phyloP scores from a whole-genome alignment of 2,888 invertebrate species.

The Alentia gelatinosa region DNA sequence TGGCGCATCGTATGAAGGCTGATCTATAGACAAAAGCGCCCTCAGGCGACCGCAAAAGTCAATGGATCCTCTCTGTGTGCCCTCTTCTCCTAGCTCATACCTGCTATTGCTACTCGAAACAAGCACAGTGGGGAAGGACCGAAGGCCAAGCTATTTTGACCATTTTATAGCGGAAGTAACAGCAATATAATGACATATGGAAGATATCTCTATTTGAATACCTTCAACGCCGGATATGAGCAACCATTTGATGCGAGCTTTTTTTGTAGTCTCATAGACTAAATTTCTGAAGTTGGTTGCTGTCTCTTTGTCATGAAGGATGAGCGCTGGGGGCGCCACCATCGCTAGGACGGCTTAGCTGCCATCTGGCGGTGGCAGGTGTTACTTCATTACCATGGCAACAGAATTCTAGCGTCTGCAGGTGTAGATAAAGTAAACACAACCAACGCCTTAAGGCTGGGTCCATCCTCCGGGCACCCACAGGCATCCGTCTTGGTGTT shows the following conservation, averaged over 20 bases:
- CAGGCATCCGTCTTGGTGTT: neutral
- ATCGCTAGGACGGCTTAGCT: neutral
- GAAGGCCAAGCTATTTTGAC: no score
- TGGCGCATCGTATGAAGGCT: neutral
- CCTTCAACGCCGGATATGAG: no score
- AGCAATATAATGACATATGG: no score
- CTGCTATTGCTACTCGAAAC: no score
- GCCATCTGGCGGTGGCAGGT: neutral
- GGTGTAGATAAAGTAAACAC: conserved; percentile 20
- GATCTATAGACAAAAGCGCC: neutral
- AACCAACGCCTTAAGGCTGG: neutral
- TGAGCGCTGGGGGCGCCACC: neutral
- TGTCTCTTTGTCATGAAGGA: no score
- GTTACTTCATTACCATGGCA: conserved; percentile 28
- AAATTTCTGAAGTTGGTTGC: no score
- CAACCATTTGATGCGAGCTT: no score
- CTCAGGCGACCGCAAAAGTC: neutral
- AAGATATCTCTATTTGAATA: no score
- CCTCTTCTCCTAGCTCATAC: neutral
- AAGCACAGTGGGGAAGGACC: no score
- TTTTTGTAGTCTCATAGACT: no score
- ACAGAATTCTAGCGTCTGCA: conserved; percentile 24
- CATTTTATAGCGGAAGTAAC: no score
- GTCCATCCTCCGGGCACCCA: neutral
- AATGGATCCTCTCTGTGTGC: neutral